Base-by-base conservation (phyloP, 1,140 invertebrate genomes). In the Musca domestica region DNA sequence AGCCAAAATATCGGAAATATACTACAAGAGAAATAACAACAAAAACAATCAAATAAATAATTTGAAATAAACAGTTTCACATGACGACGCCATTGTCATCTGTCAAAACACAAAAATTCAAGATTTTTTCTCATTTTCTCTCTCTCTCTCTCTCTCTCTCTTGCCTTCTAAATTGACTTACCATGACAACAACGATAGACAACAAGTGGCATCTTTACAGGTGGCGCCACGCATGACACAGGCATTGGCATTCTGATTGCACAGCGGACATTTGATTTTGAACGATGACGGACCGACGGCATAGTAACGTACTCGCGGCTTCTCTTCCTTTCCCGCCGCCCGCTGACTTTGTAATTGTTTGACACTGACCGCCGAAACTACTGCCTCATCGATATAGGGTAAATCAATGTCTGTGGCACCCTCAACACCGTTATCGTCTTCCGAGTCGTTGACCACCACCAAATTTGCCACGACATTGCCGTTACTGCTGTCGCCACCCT, bases 1-100 rank as follows among this genome's bases (percentile, higher is more conserved):
- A 80, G 64, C 76, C 78, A 80, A 27, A 80, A 80, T 10, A 80
- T 67, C 3, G 78, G 78, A 58, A 80, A 78, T 19, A 78, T 67
- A 49, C 78, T 80, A 10, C 14, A 49, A 46, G 1, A 2, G 15
- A 27, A 12, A 49, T 46, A 46, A 56, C 17, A 22, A 61, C 17
- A 61, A 56, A 51, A 19, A 51, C 47, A n/a, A 41, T 19, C 3
- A 17, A 66, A 34, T 30, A 22, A 15, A 30, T 6, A 19, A 41
- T 19, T 17, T 56, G 34, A 61, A 27, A 61, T 27, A 51, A 51
- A 51, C 48, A 20, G 4, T 46, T n/a, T 15, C 10, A 34, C 23
- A 56, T 5, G 19, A 65, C 10, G 20, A 17, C 20, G 30, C 15
- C 14, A 30, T 10, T n/a, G 20, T 54, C 22, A 54, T 54, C 2